These are phyloP conservation scores for Nesometra sesokonis DNA, from an alignment of 35 echinoderm and acorn worm species.

Conservation along the genomic window DNA sequence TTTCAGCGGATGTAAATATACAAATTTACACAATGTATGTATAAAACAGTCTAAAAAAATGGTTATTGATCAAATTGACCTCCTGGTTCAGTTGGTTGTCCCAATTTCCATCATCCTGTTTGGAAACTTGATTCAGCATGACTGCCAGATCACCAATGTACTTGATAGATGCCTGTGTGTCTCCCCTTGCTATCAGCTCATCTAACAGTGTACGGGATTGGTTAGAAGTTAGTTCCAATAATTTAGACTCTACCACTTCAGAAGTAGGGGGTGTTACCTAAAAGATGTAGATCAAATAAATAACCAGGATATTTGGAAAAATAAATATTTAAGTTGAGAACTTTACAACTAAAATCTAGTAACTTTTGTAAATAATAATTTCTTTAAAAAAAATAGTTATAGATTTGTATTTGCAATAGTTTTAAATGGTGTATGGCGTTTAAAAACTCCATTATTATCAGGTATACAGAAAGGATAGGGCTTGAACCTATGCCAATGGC, in stretches of 20 bases:
- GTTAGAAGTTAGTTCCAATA: not conserved
- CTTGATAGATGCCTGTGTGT: slow-evolving; percentile 37
- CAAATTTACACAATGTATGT: too few species aligned
- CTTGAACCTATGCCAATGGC: too few species aligned
- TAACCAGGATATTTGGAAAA: too few species aligned
- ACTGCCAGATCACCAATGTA: slow-evolving; percentile 28
- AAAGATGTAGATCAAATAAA: not conserved
- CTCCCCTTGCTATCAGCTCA: slow-evolving; percentile 36
- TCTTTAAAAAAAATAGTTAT: not conserved
- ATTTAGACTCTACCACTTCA: not conserved
- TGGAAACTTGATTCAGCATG: slow-evolving; percentile 28
- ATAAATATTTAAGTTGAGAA: too few species aligned
- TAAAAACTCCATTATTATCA: too few species aligned
- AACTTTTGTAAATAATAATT: not conserved
- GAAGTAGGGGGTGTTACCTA: slow-evolving; percentile 36
- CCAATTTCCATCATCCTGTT: not conserved
- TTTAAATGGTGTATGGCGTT: too few species aligned
- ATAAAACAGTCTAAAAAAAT: too few species aligned
- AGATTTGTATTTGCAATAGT: not conserved
- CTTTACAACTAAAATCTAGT: too few species aligned
- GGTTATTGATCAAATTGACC: too few species aligned
- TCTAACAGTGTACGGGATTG: slow-evolving; percentile 16
- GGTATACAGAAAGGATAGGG: too few species aligned
- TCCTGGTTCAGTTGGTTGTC: not conserved
- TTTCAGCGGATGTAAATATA: too few species aligned